These are phyloP conservation scores for Halocynthia roretzi DNA, from an alignment of 23 tunicate genomes.

Conservation along the genomic window DNA sequence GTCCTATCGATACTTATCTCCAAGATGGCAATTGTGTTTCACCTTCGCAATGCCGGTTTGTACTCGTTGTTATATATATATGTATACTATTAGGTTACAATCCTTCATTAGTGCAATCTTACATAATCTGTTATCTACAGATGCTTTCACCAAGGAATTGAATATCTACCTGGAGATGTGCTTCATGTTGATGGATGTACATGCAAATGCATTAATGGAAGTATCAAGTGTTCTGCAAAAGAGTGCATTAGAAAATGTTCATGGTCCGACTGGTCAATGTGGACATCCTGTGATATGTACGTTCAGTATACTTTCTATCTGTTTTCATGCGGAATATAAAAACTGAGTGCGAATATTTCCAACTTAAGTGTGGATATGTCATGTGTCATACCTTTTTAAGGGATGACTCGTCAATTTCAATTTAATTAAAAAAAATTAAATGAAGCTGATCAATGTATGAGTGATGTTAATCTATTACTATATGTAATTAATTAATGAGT, in stretches of 20 bases:
- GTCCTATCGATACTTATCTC: conserved; percentile 31
- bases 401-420: too few species aligned
- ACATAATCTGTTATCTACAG: background rate
- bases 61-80: background rate
- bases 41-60: conserved; percentile 47
- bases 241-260: conserved; percentile 32
- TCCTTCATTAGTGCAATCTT: too few species aligned
- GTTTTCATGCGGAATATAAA: too few species aligned
- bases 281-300: conserved; percentile 67
- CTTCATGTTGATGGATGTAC: conserved; percentile 35
- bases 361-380: too few species aligned
- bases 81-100: background rate
- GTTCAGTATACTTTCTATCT: too few species aligned
- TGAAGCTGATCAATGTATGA: too few species aligned
- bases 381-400: too few species aligned
- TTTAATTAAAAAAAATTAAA: too few species aligned
- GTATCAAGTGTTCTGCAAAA: conserved; percentile 7
- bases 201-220: conserved; percentile 45
- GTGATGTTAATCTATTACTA: too few species aligned
- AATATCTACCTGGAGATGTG: conserved; percentile 17
- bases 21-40: conserved; percentile 72
- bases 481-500: too few species aligned
- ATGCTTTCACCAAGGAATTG: conserved; percentile 22
- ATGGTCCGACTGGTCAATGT: conserved; percentile 65
- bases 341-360: too few species aligned